These are phyloP conservation scores for Pammene aurita DNA, from an alignment of 2,888 invertebrate genomes.

Conservation along the genomic window DNA sequence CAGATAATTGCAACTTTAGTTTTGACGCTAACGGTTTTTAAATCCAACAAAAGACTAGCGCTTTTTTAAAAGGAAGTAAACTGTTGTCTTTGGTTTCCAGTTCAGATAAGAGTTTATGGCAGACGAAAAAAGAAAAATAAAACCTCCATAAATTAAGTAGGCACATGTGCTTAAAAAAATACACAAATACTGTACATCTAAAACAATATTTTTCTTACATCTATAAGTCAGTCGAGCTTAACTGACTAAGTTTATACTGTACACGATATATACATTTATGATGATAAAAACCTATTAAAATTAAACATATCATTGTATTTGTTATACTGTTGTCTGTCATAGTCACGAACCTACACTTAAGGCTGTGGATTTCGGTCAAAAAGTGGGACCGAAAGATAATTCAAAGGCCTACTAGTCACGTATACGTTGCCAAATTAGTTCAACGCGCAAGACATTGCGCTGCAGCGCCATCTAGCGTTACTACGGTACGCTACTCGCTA, in stretches of 20 bases:
- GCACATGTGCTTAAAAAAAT: conserved; percentile 48
- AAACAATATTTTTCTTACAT: conserved; percentile 55
- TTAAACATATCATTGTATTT: no score
- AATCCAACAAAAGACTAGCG: conserved; percentile 52
- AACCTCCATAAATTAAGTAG: conserved; percentile 52
- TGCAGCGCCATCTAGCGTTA: no score
- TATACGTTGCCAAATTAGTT: no score
- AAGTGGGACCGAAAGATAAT: no score
- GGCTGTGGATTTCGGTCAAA: no score
- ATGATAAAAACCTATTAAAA: conserved; percentile 20
- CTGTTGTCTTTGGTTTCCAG: conserved; percentile 61
- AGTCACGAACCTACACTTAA: not conserved
- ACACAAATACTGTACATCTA: conserved; percentile 65
- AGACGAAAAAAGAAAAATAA: conserved; percentile 44
- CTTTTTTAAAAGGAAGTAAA: conserved; percentile 47
- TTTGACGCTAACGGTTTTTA: conserved; percentile 45
- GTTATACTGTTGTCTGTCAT: conserved; percentile 8
- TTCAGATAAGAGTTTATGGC: conserved; percentile 49
- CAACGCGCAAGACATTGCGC: no score
- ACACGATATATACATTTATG: conserved; percentile 57
- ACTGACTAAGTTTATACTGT: conserved; percentile 53
- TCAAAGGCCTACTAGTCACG: no score
- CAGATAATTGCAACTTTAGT: conserved; percentile 23
- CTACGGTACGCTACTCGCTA: no score
- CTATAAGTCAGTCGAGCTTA: conserved; percentile 58